A percentile compares a stretch with the other conserved stretches of the same genome.
These are phyloP conservation scores for Bubo bubo DNA, from an alignment of 2,113 vertebrate species.

Conservation along the genomic window DNA sequence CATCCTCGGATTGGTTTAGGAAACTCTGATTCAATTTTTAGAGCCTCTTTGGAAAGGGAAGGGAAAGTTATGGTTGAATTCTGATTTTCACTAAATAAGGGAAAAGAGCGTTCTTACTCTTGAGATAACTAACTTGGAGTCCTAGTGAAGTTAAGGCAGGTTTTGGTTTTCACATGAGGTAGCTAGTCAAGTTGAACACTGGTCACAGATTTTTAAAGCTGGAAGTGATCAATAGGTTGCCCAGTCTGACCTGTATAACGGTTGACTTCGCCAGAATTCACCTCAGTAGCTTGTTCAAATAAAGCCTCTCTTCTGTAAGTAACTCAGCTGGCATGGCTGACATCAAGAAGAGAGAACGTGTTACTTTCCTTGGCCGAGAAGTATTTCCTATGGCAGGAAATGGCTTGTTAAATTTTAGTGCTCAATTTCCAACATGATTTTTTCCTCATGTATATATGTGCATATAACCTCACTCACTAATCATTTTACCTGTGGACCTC, in stretches of 20 bases:
- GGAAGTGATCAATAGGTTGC: background rate
- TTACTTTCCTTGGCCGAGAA: background rate
- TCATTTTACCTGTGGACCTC: background rate
- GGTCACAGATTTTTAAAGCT: background rate
- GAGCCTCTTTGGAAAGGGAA: background rate
- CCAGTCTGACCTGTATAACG: background rate
- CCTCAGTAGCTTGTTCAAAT: background rate
- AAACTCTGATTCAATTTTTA: background rate
- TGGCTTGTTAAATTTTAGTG: background rate
- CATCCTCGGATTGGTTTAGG: constrained; percentile 25
- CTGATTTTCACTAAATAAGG: background rate
- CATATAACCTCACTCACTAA: too few relatives aligned
- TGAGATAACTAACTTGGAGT: background rate
- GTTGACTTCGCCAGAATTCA: background rate
- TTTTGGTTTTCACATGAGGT: background rate
- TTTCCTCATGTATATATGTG: background rate
- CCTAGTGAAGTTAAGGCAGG: background rate
- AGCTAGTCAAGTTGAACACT: background rate
- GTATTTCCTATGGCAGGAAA: background rate
- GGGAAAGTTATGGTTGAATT: background rate
- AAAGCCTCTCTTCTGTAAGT: background rate
- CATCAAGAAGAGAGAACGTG: background rate
- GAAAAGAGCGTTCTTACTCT: background rate
- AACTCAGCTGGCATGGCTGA: background rate
- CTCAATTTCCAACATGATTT: background rate